A percentile compares a stretch with the other conserved stretches of the same genome.
Evolutionary conservation across 2,113 vertebrate species (phyloP).

Genomic region (Nesogale talazaci): DNA sequence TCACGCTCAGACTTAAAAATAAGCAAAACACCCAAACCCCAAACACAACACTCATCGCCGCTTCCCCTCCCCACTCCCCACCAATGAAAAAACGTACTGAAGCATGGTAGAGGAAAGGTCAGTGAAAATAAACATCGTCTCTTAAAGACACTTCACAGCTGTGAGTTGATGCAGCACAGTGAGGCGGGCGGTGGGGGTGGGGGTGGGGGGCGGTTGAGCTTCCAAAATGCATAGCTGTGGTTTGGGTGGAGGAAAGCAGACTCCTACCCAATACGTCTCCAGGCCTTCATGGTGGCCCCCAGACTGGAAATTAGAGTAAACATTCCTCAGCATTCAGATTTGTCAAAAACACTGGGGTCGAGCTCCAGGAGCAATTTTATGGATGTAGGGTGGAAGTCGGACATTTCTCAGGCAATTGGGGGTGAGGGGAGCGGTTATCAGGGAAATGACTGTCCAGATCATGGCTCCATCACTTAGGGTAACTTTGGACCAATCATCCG

Average conservation of each 20-base stretch:
- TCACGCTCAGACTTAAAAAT: slow-evolving; percentile 68
- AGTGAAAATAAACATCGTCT: slow-evolving; percentile 70
- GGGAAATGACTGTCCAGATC: not conserved
- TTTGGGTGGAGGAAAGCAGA: slow-evolving; percentile 57
- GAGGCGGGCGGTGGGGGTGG: slow-evolving; percentile 8
- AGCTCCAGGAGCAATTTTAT: not conserved
- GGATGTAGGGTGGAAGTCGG: not conserved
- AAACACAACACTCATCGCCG: not conserved
- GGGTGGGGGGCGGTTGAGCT: not conserved
- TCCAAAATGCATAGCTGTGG: slow-evolving; percentile 42
- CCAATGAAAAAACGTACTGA: not conserved
- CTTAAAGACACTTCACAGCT: slow-evolving; percentile 50
- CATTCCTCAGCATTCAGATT: slow-evolving; percentile 20
- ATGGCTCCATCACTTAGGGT: not conserved
- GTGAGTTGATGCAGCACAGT: not conserved
- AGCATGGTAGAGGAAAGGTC: slow-evolving; percentile 57
- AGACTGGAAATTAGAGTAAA: slow-evolving; percentile 41
- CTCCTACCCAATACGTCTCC: not conserved
- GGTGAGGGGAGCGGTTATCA: not conserved
- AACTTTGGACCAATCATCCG: not conserved
- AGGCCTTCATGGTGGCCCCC: not conserved
- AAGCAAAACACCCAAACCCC: not conserved
- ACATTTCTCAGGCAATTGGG: not conserved
- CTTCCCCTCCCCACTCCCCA: too few relatives aligned
- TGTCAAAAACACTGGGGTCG: not conserved